phyloP scores from a whole-genome alignment of 2,113 vertebrate genomes.

The Varanus komodoensis region DNA sequence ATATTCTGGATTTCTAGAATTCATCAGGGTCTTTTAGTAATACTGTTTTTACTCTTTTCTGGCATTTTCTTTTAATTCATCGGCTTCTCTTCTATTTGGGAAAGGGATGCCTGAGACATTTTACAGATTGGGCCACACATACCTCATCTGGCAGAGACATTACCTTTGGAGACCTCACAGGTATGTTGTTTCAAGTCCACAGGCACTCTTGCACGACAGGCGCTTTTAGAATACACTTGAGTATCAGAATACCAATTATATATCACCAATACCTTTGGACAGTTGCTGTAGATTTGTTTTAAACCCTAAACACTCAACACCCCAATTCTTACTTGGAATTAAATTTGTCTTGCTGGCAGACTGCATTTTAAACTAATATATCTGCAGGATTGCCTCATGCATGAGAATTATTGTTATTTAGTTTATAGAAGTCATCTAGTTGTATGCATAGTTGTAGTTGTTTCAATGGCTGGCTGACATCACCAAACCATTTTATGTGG shows the following conservation, averaged over 20 bases:
- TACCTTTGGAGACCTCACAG: constrained; percentile 17
- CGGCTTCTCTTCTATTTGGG: neutral
- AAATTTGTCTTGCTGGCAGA: neutral
- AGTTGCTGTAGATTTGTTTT: neutral
- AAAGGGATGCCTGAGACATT: constrained; percentile 6
- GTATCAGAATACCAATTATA: constrained; percentile 5
- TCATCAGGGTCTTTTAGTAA: constrained; percentile 9
- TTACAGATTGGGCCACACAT: neutral
- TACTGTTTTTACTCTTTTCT: constrained; percentile 9
- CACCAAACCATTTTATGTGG: neutral
- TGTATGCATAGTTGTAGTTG: neutral
- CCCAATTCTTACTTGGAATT: neutral
- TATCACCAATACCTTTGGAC: neutral
- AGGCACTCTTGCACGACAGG: constrained; percentile 1
- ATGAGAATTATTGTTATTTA: neutral
- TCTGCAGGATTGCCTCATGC: neutral
- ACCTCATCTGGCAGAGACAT: constrained; percentile 13
- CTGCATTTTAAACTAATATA: neutral
- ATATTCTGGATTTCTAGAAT: constrained; percentile 30
- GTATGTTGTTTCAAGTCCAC: constrained; percentile 19
- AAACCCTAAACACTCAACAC: neutral
- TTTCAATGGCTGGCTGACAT: neutral
- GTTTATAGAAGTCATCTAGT: neutral
- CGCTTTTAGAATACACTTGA: neutral
- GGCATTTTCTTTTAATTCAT: constrained; percentile 10